Evolutionary conservation across 1,140 invertebrate species (phyloP).

Genomic region (Ceratina australensis): DNA sequence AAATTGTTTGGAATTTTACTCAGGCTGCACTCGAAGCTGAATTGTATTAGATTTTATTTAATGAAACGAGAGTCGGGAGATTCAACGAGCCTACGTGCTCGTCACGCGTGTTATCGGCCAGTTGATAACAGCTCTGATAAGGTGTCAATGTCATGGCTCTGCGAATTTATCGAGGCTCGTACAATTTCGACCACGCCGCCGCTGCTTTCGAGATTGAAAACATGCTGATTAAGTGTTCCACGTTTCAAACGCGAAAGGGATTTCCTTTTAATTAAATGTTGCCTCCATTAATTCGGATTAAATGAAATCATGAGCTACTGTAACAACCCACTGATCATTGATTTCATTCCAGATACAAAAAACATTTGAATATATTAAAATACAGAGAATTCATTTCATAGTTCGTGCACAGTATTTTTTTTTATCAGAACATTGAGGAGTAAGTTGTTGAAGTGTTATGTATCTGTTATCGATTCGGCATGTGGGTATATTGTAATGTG

Average conservation of each 20-base stretch:
- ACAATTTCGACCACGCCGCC: neutral
- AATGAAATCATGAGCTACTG: too few relatives aligned
- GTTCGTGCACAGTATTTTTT: too few relatives aligned
- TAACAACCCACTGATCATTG: too few relatives aligned
- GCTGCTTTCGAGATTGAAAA: neutral
- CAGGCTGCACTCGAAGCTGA: too few relatives aligned
- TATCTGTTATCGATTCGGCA: neutral
- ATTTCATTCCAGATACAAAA: too few relatives aligned
- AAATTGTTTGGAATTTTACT: too few relatives aligned
- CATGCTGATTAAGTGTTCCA: neutral
- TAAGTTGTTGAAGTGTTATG: neutral
- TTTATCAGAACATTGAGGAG: too few relatives aligned
- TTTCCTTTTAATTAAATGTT: too few relatives aligned
- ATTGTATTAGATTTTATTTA: neutral
- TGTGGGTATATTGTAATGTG: too few relatives aligned
- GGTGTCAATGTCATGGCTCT: slow-evolving; percentile 49
- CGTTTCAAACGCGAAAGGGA: neutral
- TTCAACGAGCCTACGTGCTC: slow-evolving; percentile 25
- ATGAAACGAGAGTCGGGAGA: neutral
- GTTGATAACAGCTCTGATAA: slow-evolving; percentile 39
- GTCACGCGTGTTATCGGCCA: slow-evolving; percentile 36
- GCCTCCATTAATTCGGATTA: too few relatives aligned
- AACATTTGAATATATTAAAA: too few relatives aligned
- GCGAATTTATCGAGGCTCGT: slow-evolving; percentile 33
- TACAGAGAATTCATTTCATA: too few relatives aligned